Evolutionary conservation across 1,140 invertebrate species (phyloP).

Genomic region (Dreissena rostriformis): DNA sequence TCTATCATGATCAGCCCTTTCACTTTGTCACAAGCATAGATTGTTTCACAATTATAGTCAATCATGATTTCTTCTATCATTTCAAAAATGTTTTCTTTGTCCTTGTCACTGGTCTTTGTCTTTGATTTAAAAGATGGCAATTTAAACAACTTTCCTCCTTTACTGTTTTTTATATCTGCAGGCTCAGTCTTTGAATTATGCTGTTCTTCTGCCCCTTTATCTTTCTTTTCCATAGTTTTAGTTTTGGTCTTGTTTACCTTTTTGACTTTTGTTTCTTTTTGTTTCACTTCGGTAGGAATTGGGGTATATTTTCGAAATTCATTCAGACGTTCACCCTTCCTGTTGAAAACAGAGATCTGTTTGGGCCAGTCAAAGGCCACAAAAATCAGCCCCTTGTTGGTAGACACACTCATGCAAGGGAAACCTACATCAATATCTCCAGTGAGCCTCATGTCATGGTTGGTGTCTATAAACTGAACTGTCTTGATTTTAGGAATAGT

Average conservation of each 20-base stretch:
- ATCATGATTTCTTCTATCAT: conserved; percentile 39
- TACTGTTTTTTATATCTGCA: neutral
- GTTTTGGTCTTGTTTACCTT: neutral
- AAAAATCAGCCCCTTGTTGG: neutral
- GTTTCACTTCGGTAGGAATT: neutral
- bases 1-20: conserved; percentile 29
- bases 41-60: neutral
- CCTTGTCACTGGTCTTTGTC: neutral
- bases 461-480: conserved; percentile 23
- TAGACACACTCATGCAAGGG: conserved; percentile 24
- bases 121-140: neutral
- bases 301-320: conserved; percentile 6
- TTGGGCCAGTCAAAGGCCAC: conserved; percentile 38
- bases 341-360: conserved; percentile 35
- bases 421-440: conserved; percentile 16
- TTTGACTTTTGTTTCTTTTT: neutral
- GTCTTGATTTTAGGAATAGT: conserved; percentile 29
- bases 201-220: neutral
- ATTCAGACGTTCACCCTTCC: conserved; percentile 11
- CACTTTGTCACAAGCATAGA: conserved; percentile 31
- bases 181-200: neutral
- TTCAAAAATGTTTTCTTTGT: conserved; percentile 15
- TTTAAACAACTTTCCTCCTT: neutral
- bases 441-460: conserved; percentile 4
- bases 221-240: neutral